Conservation (phyloP, 2,113 vertebrate species). For the Crotalus viridis region DNA sequence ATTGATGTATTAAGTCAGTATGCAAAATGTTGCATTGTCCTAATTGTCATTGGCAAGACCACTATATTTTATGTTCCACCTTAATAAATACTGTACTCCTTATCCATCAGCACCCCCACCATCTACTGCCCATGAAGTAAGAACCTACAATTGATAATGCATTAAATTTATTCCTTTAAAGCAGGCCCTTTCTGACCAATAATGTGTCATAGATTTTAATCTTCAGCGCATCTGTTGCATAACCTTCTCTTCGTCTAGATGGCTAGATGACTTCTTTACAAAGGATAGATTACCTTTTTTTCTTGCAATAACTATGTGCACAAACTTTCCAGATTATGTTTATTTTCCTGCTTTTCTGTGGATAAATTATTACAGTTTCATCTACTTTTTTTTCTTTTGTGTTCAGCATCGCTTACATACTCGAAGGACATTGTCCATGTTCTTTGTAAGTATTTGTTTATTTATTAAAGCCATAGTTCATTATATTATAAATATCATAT, state of each 20-base stretch:
- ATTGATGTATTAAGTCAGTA: not conserved
- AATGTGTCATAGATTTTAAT: not conserved
- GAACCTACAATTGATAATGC: not conserved
- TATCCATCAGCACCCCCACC: not conserved
- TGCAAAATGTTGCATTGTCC: not conserved
- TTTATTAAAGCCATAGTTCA: not conserved
- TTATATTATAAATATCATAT: not conserved
- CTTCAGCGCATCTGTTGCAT: not conserved
- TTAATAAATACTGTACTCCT: not conserved
- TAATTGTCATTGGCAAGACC: not conserved
- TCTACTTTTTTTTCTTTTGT: slow-evolving; percentile 56
- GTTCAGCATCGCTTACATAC: slow-evolving; percentile 89
- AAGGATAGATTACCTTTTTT: not conserved
- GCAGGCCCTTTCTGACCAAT: not conserved
- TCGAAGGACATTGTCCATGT: slow-evolving; percentile 95
- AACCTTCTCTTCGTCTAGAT: not conserved
- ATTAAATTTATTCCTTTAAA: not conserved
- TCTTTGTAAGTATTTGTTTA: slow-evolving; percentile 88
- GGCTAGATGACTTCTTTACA: not conserved
- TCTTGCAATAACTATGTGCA: not conserved
- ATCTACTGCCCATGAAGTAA: not conserved
- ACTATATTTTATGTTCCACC: not conserved
- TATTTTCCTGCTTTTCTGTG: not conserved
- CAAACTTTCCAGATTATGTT: not conserved
- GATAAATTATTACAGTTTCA: slow-evolving; percentile 42